Conservation (phyloP, 2,113 vertebrate genomes). For the Erythrocebus patas region DNA sequence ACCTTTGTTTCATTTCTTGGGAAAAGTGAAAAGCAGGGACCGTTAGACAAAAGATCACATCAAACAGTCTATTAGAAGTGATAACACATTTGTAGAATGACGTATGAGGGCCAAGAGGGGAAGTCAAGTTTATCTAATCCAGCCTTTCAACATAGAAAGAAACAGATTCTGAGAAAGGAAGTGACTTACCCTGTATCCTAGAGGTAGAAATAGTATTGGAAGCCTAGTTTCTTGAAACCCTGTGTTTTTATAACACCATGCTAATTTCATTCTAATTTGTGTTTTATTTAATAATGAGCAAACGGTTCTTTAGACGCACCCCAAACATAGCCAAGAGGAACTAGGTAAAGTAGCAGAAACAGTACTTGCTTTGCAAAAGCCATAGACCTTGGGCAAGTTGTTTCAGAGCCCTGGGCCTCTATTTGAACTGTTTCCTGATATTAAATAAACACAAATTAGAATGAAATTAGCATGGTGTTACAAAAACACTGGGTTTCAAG, state of each 20-base stretch:
- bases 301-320: not conserved
- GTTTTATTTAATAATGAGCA: slow-evolving; percentile 21
- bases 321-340: not conserved
- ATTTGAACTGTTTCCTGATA: not conserved
- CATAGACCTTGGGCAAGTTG: not conserved
- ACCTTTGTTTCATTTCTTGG: not conserved
- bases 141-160: not conserved
- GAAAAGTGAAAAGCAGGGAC: not conserved
- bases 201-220: not conserved
- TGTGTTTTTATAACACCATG: not conserved
- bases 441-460: slow-evolving; percentile 34
- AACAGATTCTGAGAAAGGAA: not conserved
- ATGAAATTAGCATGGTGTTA: not conserved
- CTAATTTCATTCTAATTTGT: slow-evolving; percentile 1
- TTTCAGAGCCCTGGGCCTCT: not conserved
- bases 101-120: not conserved
- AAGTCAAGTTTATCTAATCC: not conserved
- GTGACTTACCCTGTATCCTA: not conserved
- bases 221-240: not conserved
- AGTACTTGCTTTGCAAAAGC: not conserved
- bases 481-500: not conserved
- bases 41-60: not conserved
- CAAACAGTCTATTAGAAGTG: not conserved
- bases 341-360: not conserved
- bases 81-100: not conserved